Evolutionary conservation across 2,113 vertebrate species (phyloP), one percentile per base, ranked within the genome.

Genomic region (Galemys pyrenaicus): DNA sequence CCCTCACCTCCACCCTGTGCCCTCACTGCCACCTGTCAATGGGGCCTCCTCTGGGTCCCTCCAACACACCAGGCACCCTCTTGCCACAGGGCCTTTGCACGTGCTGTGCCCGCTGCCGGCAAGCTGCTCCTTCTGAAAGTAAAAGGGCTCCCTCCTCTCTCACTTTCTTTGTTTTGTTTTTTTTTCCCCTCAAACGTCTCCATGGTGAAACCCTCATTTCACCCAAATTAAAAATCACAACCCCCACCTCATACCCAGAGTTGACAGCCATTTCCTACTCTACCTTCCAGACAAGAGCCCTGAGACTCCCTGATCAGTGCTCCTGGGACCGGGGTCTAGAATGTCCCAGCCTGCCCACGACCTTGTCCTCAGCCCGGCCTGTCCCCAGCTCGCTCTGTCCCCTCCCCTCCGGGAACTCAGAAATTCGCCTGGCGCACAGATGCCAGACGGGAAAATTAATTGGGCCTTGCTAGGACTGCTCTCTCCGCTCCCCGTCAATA

Each of bases 371-470:
- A 85, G 89, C n/a, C 39, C 79, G 77, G 51, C 82, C 89, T 26
- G 41, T 80, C 67, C 81, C 80, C 65, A 56, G 68, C n/a, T 44
- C 4, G 3, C 94, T 65, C 51, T 20, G 58, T 65, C 81, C 60
- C 85, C 80, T 35, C 20, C 89, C 94, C 83, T 8, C 54, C 62
- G 19, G 81, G 82, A 91, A 82, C 92, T 94, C 92, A 64, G 92
- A 89, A 80, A 73, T 24, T 68, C 32, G 2, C 65, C 64, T 1
- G 3, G 86, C 24, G 7, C 89, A 54, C 94, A 89, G 94, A 93
- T 91, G 96, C 95, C 94, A 93, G 94, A 26, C 87, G 56, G 87
- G 94, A 89, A 87, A 95, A 96, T 96, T 93, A 96, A 96, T 86
- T 81, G 87, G 94, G 94, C 73, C 79, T 68, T 22, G 54, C 92